Percentiles rank a stretch among this genome's conserved stretches.
phyloP scores from a whole-genome alignment of 2,797 vertebrate genomes.

The Rhinophrynus dorsalis region DNA sequence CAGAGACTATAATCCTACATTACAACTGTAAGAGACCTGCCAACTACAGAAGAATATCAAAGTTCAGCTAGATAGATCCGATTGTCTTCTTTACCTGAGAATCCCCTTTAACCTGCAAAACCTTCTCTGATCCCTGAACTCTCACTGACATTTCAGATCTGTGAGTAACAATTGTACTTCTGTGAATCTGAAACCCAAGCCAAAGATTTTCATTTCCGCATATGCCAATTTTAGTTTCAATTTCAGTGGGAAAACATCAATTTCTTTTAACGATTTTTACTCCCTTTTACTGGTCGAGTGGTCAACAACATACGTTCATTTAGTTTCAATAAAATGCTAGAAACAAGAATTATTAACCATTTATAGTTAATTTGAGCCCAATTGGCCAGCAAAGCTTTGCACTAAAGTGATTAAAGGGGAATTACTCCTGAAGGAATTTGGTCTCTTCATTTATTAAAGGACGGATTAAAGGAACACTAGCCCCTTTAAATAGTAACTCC shows the following conservation, averaged over 20 bases:
- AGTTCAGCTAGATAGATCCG: constrained; percentile 7
- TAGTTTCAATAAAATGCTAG: too few species aligned
- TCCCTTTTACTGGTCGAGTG: not conserved
- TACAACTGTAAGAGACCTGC: not conserved
- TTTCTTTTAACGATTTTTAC: constrained; percentile 19
- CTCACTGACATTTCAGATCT: constrained; percentile 44
- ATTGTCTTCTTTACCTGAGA: constrained; percentile 40
- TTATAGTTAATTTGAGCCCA: too few species aligned
- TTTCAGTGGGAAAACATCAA: constrained; percentile 39
- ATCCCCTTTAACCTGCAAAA: constrained; percentile 44
- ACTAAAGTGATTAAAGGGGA: too few species aligned
- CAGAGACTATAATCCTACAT: too few species aligned
- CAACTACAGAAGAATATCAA: not conserved
- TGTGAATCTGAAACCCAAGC: constrained; percentile 41
- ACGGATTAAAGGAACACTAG: too few species aligned
- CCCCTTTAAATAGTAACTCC: too few species aligned
- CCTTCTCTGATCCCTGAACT: constrained; percentile 37
- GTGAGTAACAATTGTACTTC: constrained; percentile 35
- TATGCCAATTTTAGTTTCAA: constrained; percentile 46
- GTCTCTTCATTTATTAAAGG: too few species aligned
- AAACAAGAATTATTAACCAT: too few species aligned
- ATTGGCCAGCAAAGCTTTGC: not conserved
- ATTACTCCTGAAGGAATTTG: too few species aligned
- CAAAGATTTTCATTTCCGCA: constrained; percentile 41
- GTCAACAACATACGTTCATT: not conserved